A percentile compares a stretch with the other conserved stretches of the same genome.
phyloP scores from a whole-genome alignment of 2,888 invertebrate genomes.

The Aleiodes alternator region DNA sequence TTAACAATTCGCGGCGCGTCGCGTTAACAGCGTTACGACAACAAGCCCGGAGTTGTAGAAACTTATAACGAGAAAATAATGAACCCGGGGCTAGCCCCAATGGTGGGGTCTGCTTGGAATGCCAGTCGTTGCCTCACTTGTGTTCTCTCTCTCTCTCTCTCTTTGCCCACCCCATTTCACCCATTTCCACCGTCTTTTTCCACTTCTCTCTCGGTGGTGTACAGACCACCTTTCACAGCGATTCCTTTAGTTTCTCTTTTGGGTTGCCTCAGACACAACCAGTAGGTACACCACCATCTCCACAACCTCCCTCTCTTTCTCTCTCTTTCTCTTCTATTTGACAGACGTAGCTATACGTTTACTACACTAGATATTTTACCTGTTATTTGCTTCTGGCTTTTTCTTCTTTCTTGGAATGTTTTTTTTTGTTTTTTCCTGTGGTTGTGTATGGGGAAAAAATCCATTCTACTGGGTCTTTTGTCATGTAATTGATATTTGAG shows the following conservation, averaged over 20 bases:
- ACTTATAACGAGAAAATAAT: slow-evolving; percentile 75
- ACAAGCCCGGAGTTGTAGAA: slow-evolving; percentile 74
- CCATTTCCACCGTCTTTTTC: slow-evolving; percentile 1
- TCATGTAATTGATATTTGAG: too few species aligned
- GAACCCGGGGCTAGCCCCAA: slow-evolving; percentile 70
- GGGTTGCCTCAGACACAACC: background rate
- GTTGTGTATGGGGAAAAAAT: too few species aligned
- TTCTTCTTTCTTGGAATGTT: background rate
- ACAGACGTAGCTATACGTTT: slow-evolving; percentile 29
- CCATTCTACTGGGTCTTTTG: too few species aligned
- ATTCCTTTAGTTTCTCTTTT: slow-evolving; percentile 31
- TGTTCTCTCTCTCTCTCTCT: slow-evolving; percentile 40
- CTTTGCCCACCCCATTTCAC: background rate
- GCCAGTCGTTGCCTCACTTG: slow-evolving; percentile 63
- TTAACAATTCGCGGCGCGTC: slow-evolving; percentile 74
- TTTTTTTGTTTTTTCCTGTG: background rate
- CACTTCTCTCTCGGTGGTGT: slow-evolving; percentile 23
- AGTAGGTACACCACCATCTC: slow-evolving; percentile 24
- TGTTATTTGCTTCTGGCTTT: slow-evolving; percentile 15
- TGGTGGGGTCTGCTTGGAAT: slow-evolving; percentile 71
- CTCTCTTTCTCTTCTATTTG: slow-evolving; percentile 34
- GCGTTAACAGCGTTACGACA: slow-evolving; percentile 74
- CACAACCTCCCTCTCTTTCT: slow-evolving; percentile 6
- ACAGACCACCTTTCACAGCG: slow-evolving; percentile 39
- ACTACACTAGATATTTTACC: background rate